phyloP scores from a whole-genome alignment of 1,140 invertebrate species.

The Brachionus koreanus region DNA sequence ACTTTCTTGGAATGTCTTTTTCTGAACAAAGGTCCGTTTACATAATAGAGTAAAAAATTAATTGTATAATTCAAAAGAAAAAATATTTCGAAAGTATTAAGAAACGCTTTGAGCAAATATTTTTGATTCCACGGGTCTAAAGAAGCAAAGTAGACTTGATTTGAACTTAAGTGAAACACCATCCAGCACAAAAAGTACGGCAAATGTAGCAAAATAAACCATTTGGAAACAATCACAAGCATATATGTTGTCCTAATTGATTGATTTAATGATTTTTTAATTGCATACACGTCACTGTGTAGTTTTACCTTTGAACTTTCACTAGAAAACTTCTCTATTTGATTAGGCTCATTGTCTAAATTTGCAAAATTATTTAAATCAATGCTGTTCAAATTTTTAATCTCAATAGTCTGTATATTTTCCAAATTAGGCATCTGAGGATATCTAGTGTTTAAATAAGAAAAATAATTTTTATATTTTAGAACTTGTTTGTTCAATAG shows the following conservation, averaged over 20 bases:
- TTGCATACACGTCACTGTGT: not conserved
- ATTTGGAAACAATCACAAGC: conserved; percentile 17
- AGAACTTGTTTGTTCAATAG: not conserved
- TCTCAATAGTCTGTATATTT: conserved; percentile 18
- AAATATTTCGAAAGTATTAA: conserved; percentile 27
- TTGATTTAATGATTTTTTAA: not conserved
- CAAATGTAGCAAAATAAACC: conserved; percentile 33
- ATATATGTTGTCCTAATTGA: conserved; percentile 15
- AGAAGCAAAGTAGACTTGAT: not conserved
- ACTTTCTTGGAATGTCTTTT: conserved; percentile 28
- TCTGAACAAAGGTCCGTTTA: conserved; percentile 10
- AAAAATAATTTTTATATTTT: conserved; percentile 25
- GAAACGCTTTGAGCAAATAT: not conserved
- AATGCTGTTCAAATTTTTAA: conserved; percentile 1
- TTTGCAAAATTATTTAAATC: not conserved
- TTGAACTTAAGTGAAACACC: not conserved
- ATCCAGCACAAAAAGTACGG: conserved; percentile 14
- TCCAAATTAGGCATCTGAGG: conserved; percentile 24
- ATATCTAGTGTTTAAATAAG: conserved; percentile 27
- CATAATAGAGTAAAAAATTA: conserved; percentile 21
- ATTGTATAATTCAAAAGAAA: conserved; percentile 30
- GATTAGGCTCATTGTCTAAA: not conserved
- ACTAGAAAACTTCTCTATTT: not conserved
- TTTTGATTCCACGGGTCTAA: not conserved
- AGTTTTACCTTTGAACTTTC: not conserved